A percentile compares a stretch with the other conserved stretches of the same genome.
phyloP scores from a whole-genome alignment of 30 jellyfish, hydroid and myxozoan genomes.

The Haliclystus octoradiatus region DNA sequence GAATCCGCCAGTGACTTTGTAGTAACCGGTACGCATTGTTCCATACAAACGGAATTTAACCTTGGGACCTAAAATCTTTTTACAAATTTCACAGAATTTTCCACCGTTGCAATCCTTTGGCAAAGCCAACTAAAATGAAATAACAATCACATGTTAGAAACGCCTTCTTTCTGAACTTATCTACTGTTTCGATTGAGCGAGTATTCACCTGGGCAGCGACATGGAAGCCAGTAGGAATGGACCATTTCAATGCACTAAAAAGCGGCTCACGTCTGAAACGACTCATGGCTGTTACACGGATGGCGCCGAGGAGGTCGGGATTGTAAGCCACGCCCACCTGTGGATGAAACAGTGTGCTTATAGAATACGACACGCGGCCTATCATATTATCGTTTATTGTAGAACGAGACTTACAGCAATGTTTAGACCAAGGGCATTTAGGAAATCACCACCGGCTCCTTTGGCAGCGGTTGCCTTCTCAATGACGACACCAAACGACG shows the following conservation, averaged over 20 bases:
- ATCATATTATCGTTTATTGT: no score
- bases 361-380: no score
- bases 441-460: slow-evolving; percentile 70
- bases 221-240: slow-evolving; percentile 70
- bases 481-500: slow-evolving; percentile 82
- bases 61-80: slow-evolving; percentile 72
- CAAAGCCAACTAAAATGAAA: slow-evolving; percentile 42
- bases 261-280: slow-evolving; percentile 70
- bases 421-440: slow-evolving; percentile 71
- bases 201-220: slow-evolving; percentile 78
- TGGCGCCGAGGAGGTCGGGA: slow-evolving; percentile 50
- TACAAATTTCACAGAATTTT: slow-evolving; percentile 62
- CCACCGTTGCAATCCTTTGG: slow-evolving; percentile 94
- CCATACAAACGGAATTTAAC: slow-evolving; percentile 73
- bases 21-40: slow-evolving; percentile 36
- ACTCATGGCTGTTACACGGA: slow-evolving; percentile 50
- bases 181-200: no score
- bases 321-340: slow-evolving; percentile 75
- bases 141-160: neutral
- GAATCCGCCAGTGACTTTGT: slow-evolving; percentile 83
- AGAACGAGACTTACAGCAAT: slow-evolving; percentile 85
- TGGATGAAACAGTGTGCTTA: neutral
- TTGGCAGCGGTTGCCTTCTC: slow-evolving; percentile 71
- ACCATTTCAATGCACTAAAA: slow-evolving; percentile 15
- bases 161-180: no score